Base-by-base conservation (phyloP, 2,888 invertebrate species). In the Anagyrus pseudococci region DNA sequence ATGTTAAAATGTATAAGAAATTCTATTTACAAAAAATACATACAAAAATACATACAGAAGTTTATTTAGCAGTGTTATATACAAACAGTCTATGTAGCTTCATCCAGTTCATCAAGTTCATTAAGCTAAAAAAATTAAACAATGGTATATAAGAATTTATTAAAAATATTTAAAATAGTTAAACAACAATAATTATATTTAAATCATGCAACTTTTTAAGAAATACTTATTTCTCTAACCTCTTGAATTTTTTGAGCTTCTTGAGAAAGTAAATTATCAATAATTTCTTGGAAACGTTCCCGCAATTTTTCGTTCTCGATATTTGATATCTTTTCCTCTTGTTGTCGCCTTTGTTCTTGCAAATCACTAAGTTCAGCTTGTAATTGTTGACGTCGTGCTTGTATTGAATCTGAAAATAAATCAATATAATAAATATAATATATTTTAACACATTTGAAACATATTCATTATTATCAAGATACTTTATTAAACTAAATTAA, bases 301-400 rank as follows among this genome's bases (percentile, higher is more conserved):
- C 91, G 84, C 15, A 96, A 80, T 13, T 93, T 91, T 67, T 89
- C 83, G 79, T 95, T 96, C 76, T 94, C 94, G 77, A 94, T 93
- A 48, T 89, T 90, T 22, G 90, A 87, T 66, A 95, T 89, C 81
- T 94, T 93, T 68, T 88, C 85, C 73, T 94, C 93, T 68, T 93
- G 94, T 71, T 91, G 88, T 58, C 89, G 86, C 64, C 91, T 84
- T 53, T 91, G 86, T 41, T 87, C 86, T 72, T 89, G 89, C 17
- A 95, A 81, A 68, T 93, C 92, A 17, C 88, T 87, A 50, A 95
- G 82, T 77, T 94, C 92, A 13, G 87, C 82, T 56, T 89, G 87
- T 2, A 94, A 79, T 69, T 90, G 89, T 58, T 88, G 87, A 69
- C 94, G 85, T 70, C 92, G 87, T 0, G 84, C 78, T 69, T 84